Conservation (phyloP, 2,888 invertebrate species). For the Polietes domitor region DNA sequence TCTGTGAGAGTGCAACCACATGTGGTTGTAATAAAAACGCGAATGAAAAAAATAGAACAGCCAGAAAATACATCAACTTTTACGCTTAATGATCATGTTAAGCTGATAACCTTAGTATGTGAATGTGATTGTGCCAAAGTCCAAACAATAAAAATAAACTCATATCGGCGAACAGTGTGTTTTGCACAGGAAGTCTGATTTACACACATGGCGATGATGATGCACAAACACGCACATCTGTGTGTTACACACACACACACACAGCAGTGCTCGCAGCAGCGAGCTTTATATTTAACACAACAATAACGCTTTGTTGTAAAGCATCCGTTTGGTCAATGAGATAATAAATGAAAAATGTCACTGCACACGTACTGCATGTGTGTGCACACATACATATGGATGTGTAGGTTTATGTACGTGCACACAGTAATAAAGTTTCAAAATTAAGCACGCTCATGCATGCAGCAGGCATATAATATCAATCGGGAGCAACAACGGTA, state of each 20-base stretch:
- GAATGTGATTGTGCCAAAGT: conserved; percentile 21
- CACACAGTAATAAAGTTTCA: conserved; percentile 16
- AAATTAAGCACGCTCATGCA: neutral
- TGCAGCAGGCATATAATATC: neutral
- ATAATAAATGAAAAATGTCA: conserved; percentile 38
- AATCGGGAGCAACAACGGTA: neutral
- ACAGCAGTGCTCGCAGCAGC: neutral
- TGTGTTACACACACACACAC: neutral
- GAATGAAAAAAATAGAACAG: neutral
- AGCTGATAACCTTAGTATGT: conserved; percentile 13
- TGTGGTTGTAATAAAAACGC: neutral
- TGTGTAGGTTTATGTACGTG: neutral
- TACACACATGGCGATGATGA: neutral
- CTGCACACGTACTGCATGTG: neutral
- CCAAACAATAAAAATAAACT: too few relatives aligned
- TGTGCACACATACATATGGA: neutral
- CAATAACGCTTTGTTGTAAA: neutral
- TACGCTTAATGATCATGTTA: conserved; percentile 30
- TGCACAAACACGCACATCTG: neutral
- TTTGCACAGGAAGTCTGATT: neutral
- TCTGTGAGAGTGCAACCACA: neutral
- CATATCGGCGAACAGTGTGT: neutral
- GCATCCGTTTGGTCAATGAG: conserved; percentile 33
- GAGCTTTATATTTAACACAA: neutral
- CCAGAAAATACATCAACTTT: neutral